Conservation (phyloP, 1,140 invertebrate genomes). For the Galleria mellonella region DNA sequence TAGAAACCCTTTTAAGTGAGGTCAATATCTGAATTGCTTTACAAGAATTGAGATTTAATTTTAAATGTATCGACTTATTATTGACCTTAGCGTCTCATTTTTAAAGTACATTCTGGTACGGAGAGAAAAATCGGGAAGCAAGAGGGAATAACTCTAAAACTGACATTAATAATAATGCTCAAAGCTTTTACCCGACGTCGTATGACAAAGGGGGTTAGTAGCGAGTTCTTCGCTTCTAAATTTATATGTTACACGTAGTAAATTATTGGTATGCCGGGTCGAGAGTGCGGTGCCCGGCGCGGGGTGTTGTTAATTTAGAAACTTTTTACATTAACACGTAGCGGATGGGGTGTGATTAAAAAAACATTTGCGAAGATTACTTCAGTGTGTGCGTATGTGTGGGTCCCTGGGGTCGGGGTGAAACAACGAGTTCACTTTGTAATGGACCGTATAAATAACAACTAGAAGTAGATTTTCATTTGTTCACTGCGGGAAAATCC, state of each 20-base stretch:
- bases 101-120: background rate
- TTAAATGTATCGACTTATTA: background rate
- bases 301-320: too few species aligned
- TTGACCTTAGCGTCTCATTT: background rate
- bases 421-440: too few species aligned
- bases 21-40: conserved; percentile 2
- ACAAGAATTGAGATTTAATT: background rate
- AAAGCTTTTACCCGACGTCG: conserved; percentile 8
- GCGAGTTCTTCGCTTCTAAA: conserved; percentile 1
- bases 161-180: conserved; percentile 12
- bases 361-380: too few species aligned
- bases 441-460: too few species aligned
- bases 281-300: too few species aligned
- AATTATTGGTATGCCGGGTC: too few species aligned
- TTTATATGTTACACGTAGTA: conserved; percentile 3
- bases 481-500: too few species aligned
- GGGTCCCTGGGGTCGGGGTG: too few species aligned
- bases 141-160: conserved; percentile 1
- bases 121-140: background rate
- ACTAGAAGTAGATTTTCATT: too few species aligned
- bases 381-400: too few species aligned
- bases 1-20: background rate
- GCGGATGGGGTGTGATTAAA: too few species aligned
- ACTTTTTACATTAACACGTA: too few species aligned
- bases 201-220: conserved; percentile 11